These are phyloP conservation scores for Seriola rivoliana DNA, from an alignment of 2,113 vertebrate genomes.

Conservation along the genomic window DNA sequence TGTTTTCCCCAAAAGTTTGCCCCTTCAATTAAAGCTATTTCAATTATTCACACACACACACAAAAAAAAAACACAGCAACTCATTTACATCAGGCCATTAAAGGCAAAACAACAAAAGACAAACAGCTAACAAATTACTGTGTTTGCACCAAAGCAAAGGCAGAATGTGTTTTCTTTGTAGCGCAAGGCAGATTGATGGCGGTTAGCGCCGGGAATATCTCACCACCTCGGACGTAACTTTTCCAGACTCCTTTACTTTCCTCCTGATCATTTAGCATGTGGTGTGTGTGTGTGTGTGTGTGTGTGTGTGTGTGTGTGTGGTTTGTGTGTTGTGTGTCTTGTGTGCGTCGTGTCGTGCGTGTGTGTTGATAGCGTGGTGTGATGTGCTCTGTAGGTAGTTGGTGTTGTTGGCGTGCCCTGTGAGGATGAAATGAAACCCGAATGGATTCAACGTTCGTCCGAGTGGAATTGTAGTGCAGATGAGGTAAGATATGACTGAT, in stretches of 20 bases:
- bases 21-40: slow-evolving; percentile 58
- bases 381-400: too few relatives aligned
- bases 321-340: slow-evolving; percentile 38
- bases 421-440: too few relatives aligned
- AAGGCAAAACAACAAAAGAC: slow-evolving; percentile 64
- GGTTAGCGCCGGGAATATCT: slow-evolving; percentile 40
- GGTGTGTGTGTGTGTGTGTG: background rate
- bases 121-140: slow-evolving; percentile 69
- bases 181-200: slow-evolving; percentile 71
- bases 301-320: slow-evolving; percentile 27
- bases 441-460: too few relatives aligned
- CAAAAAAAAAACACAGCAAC: slow-evolving; percentile 40
- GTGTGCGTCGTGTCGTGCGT: too few relatives aligned
- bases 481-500: slow-evolving; percentile 74
- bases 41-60: slow-evolving; percentile 66
- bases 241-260: slow-evolving; percentile 55
- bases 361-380: too few relatives aligned
- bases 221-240: slow-evolving; percentile 52
- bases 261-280: slow-evolving; percentile 53
- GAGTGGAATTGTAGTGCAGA: slow-evolving; percentile 52
- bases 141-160: slow-evolving; percentile 66
- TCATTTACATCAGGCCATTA: slow-evolving; percentile 69
- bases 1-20: slow-evolving; percentile 17
- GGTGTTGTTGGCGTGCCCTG: too few relatives aligned
- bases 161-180: slow-evolving; percentile 71